Evolutionary conservation across 1,140 invertebrate genomes (phyloP).

Genomic region (Drosophila pruinosa): DNA sequence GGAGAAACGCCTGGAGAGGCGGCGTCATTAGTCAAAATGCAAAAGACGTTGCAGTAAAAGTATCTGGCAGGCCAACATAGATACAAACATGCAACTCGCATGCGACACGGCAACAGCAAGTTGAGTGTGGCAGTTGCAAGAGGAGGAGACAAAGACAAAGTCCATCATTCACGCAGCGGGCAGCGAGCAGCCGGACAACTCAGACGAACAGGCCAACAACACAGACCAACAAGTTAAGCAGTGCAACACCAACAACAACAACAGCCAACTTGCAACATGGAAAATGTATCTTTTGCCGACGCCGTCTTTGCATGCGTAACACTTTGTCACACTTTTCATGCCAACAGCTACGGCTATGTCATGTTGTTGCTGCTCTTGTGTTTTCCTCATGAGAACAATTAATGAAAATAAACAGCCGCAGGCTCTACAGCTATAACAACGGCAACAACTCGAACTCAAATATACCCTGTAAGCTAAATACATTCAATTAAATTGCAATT

Average conservation of each 20-base stretch:
- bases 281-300: constrained; percentile 76
- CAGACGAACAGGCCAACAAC: constrained; percentile 37
- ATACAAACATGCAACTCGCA: constrained; percentile 70
- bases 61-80: constrained; percentile 76
- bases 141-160: constrained; percentile 69
- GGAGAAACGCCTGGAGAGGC: constrained; percentile 57
- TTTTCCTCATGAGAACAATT: constrained; percentile 80
- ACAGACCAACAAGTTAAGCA: constrained; percentile 3
- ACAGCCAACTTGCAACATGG: constrained; percentile 36
- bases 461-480: not conserved
- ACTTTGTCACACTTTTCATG: constrained; percentile 81
- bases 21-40: constrained; percentile 70
- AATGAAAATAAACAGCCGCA: constrained; percentile 80
- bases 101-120: constrained; percentile 54
- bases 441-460: constrained; percentile 4
- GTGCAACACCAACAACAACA: constrained; percentile 33
- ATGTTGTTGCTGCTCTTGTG: constrained; percentile 43
- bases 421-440: constrained; percentile 51
- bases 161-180: constrained; percentile 79
- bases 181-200: constrained; percentile 43
- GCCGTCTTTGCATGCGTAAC: constrained; percentile 75
- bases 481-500: too few relatives aligned
- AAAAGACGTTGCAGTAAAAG: constrained; percentile 68
- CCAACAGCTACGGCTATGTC: constrained; percentile 56
- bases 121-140: constrained; percentile 13